These are phyloP conservation scores for Allygus modestus DNA, from an alignment of 2,888 invertebrate genomes.

Conservation along the genomic window DNA sequence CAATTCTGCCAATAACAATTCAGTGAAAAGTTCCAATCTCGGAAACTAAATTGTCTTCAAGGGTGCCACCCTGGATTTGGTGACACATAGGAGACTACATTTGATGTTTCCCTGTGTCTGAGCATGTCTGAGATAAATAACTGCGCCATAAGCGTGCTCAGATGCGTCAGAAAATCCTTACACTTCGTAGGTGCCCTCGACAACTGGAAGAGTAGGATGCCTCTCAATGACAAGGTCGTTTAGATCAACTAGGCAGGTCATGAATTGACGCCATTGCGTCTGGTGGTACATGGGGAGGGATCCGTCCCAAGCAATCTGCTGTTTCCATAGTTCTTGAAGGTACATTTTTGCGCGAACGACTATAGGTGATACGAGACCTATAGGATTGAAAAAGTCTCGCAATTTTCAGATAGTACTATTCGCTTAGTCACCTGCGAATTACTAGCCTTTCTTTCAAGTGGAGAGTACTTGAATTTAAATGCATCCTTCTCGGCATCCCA, in stretches of 20 bases:
- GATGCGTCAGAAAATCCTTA: slow-evolving; percentile 61
- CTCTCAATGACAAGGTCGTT: background rate
- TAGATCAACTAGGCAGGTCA: background rate
- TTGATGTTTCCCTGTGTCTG: background rate
- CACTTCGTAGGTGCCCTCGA: background rate
- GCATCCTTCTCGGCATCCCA: slow-evolving; percentile 22
- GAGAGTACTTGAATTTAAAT: slow-evolving; percentile 21
- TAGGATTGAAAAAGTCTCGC: slow-evolving; percentile 16
- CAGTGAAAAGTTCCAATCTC: slow-evolving; percentile 47
- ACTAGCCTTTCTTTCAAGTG: background rate
- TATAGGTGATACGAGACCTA: slow-evolving; percentile 5
- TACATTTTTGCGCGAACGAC: background rate
- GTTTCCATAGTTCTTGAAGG: slow-evolving; percentile 26
- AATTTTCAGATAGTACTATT: background rate
- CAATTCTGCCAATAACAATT: slow-evolving; percentile 28
- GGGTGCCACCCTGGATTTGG: slow-evolving; percentile 56
- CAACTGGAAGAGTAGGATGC: background rate
- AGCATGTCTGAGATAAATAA: slow-evolving; percentile 23
- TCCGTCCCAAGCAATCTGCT: background rate
- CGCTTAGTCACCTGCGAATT: background rate
- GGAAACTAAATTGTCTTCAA: slow-evolving; percentile 42
- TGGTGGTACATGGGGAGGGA: background rate
- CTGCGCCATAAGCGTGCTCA: slow-evolving; percentile 55
- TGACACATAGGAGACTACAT: background rate
- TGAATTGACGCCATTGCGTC: background rate